A percentile compares a stretch with the other conserved stretches of the same genome.
Evolutionary conservation across 2,113 vertebrate genomes (phyloP).

Genomic region (Scomber japonicus): DNA sequence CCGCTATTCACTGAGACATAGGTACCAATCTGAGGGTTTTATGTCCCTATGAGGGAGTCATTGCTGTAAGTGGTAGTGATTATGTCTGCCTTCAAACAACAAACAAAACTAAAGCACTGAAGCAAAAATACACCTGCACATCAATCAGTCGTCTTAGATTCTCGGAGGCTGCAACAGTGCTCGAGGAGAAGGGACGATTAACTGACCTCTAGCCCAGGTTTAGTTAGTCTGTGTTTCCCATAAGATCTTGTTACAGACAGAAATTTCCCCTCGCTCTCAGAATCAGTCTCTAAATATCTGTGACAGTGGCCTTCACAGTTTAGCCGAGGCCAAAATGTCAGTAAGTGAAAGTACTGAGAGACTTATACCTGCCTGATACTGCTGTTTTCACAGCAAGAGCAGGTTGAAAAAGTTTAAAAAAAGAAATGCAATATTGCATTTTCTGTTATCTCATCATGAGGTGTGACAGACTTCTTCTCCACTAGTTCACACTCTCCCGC

Average conservation of each 20-base stretch:
- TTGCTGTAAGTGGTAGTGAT: conserved; percentile 40
- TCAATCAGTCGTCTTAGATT: conserved; percentile 58
- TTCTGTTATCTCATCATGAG: conserved; percentile 46
- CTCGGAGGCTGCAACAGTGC: conserved; percentile 10
- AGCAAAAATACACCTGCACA: conserved; percentile 30
- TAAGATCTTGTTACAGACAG: conserved; percentile 63
- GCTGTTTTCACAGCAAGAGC: conserved; percentile 29
- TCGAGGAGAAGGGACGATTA: conserved; percentile 55
- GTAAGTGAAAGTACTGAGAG: conserved; percentile 51
- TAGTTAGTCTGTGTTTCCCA: conserved; percentile 59
- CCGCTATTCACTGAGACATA: conserved; percentile 10
- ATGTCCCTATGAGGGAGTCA: conserved; percentile 15
- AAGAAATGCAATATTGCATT: conserved; percentile 39
- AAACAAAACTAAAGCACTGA: conserved; percentile 34
- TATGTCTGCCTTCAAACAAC: conserved; percentile 27
- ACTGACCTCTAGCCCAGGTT: conserved; percentile 58
- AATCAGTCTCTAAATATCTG: conserved; percentile 58
- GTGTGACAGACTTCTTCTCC: conserved; percentile 32
- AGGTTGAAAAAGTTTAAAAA: background rate
- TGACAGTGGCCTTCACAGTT: conserved; percentile 61
- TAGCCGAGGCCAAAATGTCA: conserved; percentile 45
- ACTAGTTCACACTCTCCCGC: background rate
- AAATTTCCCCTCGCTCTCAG: conserved; percentile 47
- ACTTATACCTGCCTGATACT: conserved; percentile 14
- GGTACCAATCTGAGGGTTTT: conserved; percentile 4